Conservation (phyloP, 2,797 vertebrate species). For the Valencia hispanica region DNA sequence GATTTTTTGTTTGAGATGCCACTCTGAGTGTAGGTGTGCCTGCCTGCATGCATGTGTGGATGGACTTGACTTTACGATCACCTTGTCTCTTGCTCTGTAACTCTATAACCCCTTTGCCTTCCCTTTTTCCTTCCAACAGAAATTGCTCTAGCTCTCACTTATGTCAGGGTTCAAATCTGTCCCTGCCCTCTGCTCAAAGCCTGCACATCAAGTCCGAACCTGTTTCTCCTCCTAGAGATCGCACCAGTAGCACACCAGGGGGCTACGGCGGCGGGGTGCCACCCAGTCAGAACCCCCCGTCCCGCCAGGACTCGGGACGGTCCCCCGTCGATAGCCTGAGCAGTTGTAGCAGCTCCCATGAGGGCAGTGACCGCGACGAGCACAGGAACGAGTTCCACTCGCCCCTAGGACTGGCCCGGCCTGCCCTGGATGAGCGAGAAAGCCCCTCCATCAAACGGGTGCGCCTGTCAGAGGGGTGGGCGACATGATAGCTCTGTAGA, state of each 20-base stretch:
- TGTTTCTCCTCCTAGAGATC: slow-evolving; percentile 99
- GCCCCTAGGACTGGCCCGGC: slow-evolving; percentile 95
- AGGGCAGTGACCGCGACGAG: slow-evolving; percentile 97
- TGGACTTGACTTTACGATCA: slow-evolving; percentile 52
- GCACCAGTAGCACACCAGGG: slow-evolving; percentile 94
- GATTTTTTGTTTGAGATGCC: slow-evolving; percentile 23
- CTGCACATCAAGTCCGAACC: slow-evolving; percentile 99
- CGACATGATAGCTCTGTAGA: slow-evolving; percentile 88
- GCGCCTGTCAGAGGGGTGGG: slow-evolving; percentile 98
- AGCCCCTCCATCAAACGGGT: slow-evolving; percentile 98
- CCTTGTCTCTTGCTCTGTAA: slow-evolving; percentile 81
- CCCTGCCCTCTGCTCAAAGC: slow-evolving; percentile 99
- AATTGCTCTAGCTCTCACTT: slow-evolving; percentile 99
- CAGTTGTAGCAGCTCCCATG: slow-evolving; percentile 99
- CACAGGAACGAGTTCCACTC: slow-evolving; percentile 98
- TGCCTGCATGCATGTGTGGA: slow-evolving; percentile 70
- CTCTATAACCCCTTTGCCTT: slow-evolving; percentile 89
- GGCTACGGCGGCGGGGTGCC: slow-evolving; percentile 89
- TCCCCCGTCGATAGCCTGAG: slow-evolving; percentile 99
- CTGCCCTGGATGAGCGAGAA: slow-evolving; percentile 94
- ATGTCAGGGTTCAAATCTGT: slow-evolving; percentile 99
- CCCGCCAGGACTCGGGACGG: slow-evolving; percentile 96
- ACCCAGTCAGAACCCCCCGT: slow-evolving; percentile 79
- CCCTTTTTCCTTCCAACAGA: slow-evolving; percentile 95
- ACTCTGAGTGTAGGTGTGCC: slow-evolving; percentile 12